These are phyloP conservation scores for Trachelus tabidus DNA, from an alignment of 2,888 invertebrate species.

Conservation along the genomic window DNA sequence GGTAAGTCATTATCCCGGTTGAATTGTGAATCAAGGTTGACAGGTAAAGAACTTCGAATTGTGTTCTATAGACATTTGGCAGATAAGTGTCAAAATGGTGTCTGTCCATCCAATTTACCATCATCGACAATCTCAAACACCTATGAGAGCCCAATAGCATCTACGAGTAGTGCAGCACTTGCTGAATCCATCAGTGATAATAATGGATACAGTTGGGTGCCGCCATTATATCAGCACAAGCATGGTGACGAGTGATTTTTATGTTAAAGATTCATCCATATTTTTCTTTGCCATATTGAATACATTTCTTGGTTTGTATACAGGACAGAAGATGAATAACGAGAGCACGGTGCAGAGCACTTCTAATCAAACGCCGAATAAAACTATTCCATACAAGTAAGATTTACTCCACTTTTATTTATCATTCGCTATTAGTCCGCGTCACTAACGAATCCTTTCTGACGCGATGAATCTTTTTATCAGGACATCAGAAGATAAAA, in stretches of 20 bases:
- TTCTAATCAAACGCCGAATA: slow-evolving; percentile 38
- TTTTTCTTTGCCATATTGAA: neutral
- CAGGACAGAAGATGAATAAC: slow-evolving; percentile 48
- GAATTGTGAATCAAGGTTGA: neutral
- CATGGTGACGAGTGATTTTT: slow-evolving; percentile 36
- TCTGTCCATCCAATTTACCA: slow-evolving; percentile 32
- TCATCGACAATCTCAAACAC: slow-evolving; percentile 34
- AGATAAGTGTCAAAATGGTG: slow-evolving; percentile 34
- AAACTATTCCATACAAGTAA: slow-evolving; percentile 48
- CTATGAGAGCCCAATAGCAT: slow-evolving; percentile 30
- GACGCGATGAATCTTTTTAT: neutral
- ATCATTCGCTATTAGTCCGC: neutral
- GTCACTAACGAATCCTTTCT: neutral
- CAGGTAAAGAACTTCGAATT: neutral
- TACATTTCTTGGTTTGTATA: neutral
- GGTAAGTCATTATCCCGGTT: slow-evolving; percentile 28
- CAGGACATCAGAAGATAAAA: slow-evolving; percentile 12
- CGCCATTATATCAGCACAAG: slow-evolving; percentile 55
- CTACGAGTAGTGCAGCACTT: slow-evolving; percentile 20
- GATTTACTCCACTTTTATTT: slow-evolving; percentile 7
- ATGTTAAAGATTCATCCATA: neutral
- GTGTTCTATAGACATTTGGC: slow-evolving; percentile 40
- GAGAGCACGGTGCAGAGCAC: slow-evolving; percentile 37
- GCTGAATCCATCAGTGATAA: slow-evolving; percentile 43
- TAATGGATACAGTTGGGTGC: slow-evolving; percentile 58